phyloP scores from a whole-genome alignment of 2,797 vertebrate genomes.

The Hoplostethus mediterraneus region DNA sequence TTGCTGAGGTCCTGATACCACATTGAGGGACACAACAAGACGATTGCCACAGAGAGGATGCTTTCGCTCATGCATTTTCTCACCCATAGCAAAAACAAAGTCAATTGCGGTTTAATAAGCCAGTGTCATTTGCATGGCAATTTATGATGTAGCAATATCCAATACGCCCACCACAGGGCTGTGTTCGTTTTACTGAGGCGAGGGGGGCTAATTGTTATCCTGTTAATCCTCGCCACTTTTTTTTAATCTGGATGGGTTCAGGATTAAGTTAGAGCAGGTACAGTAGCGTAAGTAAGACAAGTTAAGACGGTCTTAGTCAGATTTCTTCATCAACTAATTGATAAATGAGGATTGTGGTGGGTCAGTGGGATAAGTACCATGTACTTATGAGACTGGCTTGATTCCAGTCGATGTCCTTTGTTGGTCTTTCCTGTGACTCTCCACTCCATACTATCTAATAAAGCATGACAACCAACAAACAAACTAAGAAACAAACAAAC shows the following conservation, averaged over 20 bases:
- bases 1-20: constrained; percentile 70
- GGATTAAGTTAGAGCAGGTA: neutral
- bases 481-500: too few relatives aligned
- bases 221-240: neutral
- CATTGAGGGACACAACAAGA: constrained; percentile 66
- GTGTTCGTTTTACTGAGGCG: neutral
- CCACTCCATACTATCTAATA: too few relatives aligned
- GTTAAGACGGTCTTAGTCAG: neutral
- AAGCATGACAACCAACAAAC: too few relatives aligned
- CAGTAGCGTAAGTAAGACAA: neutral
- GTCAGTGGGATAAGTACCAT: too few relatives aligned
- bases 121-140: neutral
- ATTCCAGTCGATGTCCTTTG: neutral
- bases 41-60: constrained; percentile 53
- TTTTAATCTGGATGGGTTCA: neutral
- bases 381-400: too few relatives aligned
- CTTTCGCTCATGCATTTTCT: constrained; percentile 82
- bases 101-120: constrained; percentile 19
- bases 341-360: too few relatives aligned
- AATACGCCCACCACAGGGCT: neutral
- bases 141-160: constrained; percentile 3
- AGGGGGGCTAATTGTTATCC: constrained; percentile 7
- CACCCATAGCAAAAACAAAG: constrained; percentile 70
- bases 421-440: too few relatives aligned
- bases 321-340: neutral